A percentile compares a stretch with the other conserved stretches of the same genome.
Conservation (phyloP, 1,140 invertebrate species). For the Camponotus vicinus region DNA sequence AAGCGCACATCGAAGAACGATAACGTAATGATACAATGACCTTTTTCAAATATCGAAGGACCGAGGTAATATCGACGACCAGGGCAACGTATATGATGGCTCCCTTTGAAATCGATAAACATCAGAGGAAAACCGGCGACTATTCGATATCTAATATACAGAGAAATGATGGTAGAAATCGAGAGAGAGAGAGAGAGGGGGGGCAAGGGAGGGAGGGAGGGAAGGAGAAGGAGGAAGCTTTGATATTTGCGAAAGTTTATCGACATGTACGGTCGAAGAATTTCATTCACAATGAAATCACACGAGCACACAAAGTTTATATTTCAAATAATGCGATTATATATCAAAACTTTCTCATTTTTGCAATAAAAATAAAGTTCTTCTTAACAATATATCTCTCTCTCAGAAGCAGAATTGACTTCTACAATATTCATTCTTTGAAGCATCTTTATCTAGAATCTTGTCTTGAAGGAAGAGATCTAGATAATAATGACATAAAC, state of each 20-base stretch:
- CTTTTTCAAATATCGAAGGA: conserved; percentile 9
- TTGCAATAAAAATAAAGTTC: neutral
- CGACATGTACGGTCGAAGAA: neutral
- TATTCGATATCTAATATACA: conserved; percentile 27
- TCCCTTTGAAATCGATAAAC: conserved; percentile 31
- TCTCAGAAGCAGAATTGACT: neutral
- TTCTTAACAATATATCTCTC: neutral
- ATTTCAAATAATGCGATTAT: neutral
- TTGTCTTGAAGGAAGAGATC: neutral
- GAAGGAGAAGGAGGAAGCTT: neutral
- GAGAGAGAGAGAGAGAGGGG: neutral
- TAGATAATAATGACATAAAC: neutral
- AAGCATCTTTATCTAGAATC: neutral
- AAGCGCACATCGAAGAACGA: conserved; percentile 1
- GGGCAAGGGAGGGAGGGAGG: neutral
- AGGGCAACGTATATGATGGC: neutral
- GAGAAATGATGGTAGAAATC: neutral
- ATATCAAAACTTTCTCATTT: neutral
- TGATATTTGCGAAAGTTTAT: conserved; percentile 25
- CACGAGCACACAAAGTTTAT: neutral
- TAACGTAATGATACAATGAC: conserved; percentile 2
- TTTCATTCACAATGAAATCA: neutral
- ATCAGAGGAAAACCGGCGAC: conserved; percentile 19
- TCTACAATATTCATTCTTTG: neutral
- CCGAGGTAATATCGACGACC: conserved; percentile 15